Conservation (phyloP, 2,888 invertebrate genomes). For the Agrilus mali region DNA sequence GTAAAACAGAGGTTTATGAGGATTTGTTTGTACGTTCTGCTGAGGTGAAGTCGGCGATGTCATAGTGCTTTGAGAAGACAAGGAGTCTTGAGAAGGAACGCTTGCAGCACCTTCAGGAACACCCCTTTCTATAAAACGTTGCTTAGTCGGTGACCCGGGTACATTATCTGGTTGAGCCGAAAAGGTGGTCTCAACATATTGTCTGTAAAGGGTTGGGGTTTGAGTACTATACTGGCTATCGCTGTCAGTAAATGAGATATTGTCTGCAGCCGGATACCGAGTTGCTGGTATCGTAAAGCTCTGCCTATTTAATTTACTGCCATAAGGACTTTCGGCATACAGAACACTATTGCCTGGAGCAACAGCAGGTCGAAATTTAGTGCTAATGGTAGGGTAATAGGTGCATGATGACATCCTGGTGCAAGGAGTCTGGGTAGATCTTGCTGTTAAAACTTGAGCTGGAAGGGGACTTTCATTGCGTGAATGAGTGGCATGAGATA, state of each 20-base stretch:
- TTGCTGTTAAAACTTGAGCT: slow-evolving; percentile 29
- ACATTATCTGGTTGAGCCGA: slow-evolving; percentile 28
- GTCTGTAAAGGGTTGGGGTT: slow-evolving; percentile 23
- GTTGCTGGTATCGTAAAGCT: slow-evolving; percentile 21
- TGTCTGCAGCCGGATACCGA: slow-evolving; percentile 24
- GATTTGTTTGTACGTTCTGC: slow-evolving; percentile 37
- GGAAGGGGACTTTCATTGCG: slow-evolving; percentile 33
- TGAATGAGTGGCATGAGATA: slow-evolving; percentile 24
- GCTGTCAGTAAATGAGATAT: slow-evolving; percentile 26
- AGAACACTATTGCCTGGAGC: slow-evolving; percentile 20
- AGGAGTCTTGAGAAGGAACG: slow-evolving; percentile 51
- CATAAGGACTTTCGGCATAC: slow-evolving; percentile 24
- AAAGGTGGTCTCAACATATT: slow-evolving; percentile 18
- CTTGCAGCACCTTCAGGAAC: slow-evolving; percentile 65
- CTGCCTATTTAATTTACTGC: slow-evolving; percentile 26
- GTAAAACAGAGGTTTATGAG: slow-evolving; percentile 53
- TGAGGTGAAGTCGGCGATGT: slow-evolving; percentile 35
- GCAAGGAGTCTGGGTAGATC: slow-evolving; percentile 30
- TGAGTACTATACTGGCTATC: slow-evolving; percentile 26
- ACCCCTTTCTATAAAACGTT: slow-evolving; percentile 45
- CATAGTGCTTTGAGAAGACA: slow-evolving; percentile 28
- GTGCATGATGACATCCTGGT: slow-evolving; percentile 22
- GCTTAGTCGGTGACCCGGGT: slow-evolving; percentile 43
- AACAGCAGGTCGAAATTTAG: slow-evolving; percentile 24
- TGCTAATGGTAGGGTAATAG: slow-evolving; percentile 21